Conservation (phyloP, 2,113 vertebrate species). For the Sceloporus undulatus region DNA sequence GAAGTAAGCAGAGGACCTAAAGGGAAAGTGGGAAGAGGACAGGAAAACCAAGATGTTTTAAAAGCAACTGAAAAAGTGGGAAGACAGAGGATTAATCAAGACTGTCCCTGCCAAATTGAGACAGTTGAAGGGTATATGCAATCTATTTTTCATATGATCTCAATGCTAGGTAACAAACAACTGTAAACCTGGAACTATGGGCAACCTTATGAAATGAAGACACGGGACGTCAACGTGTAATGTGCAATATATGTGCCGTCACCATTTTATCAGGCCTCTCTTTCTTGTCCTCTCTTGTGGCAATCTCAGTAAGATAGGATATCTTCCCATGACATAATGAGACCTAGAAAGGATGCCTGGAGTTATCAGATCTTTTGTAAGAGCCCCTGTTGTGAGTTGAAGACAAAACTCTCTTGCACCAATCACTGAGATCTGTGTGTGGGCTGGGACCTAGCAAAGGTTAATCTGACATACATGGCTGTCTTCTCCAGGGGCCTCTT, state of each 20-base stretch:
- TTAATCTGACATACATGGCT: neutral
- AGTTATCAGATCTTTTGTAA: slow-evolving; percentile 72
- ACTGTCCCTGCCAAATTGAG: too few species aligned
- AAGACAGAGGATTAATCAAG: too few species aligned
- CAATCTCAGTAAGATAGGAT: slow-evolving; percentile 57
- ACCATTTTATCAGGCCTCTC: neutral
- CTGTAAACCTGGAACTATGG: neutral
- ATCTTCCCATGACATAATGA: slow-evolving; percentile 52
- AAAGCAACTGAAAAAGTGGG: too few species aligned
- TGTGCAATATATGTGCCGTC: neutral
- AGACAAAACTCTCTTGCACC: slow-evolving; percentile 59
- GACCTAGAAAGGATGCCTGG: slow-evolving; percentile 53
- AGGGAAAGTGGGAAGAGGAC: too few species aligned
- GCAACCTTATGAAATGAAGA: neutral
- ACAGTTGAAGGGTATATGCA: too few species aligned
- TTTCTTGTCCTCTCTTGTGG: slow-evolving; percentile 11
- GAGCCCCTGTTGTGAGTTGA: slow-evolving; percentile 52
- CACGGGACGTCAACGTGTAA: slow-evolving; percentile 18
- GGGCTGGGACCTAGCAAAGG: slow-evolving; percentile 60
- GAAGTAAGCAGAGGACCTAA: too few species aligned
- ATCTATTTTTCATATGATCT: neutral
- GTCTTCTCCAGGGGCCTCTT: neutral
- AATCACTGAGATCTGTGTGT: slow-evolving; percentile 65
- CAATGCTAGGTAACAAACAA: neutral
- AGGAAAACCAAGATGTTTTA: too few species aligned